Conservation (phyloP, 2,888 invertebrate species). For the Orgyia antiqua region DNA sequence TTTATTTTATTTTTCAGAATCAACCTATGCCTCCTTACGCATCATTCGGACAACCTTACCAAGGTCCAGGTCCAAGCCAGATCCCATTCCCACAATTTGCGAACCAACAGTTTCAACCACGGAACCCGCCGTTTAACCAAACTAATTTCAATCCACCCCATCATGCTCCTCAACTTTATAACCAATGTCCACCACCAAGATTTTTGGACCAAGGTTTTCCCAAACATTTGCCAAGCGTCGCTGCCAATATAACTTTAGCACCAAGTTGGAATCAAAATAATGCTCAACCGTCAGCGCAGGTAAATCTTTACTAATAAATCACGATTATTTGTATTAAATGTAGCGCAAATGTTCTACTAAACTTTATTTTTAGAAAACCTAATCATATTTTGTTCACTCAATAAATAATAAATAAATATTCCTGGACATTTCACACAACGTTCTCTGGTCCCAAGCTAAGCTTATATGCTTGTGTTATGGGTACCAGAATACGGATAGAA, state of each 20-base stretch:
- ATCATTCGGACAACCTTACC: slow-evolving; percentile 40
- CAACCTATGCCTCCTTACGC: slow-evolving; percentile 50
- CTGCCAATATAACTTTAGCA: slow-evolving; percentile 29
- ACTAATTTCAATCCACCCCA: slow-evolving; percentile 5
- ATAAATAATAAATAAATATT: too few species aligned
- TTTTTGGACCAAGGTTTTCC: slow-evolving; percentile 32
- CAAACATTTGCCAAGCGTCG: slow-evolving; percentile 42
- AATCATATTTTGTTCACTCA: too few species aligned
- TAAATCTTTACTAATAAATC: slow-evolving; percentile 4
- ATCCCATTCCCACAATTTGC: slow-evolving; percentile 51
- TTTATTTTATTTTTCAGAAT: slow-evolving; percentile 26
- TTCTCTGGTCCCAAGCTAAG: too few species aligned
- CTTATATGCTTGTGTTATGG: too few species aligned
- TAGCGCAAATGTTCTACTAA: too few species aligned
- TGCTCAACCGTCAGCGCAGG: slow-evolving; percentile 12
- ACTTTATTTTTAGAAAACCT: too few species aligned
- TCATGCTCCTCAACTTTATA: slow-evolving; percentile 1
- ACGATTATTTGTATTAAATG: too few species aligned
- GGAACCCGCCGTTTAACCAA: slow-evolving; percentile 24
- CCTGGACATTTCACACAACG: too few species aligned
- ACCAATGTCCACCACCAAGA: slow-evolving; percentile 7
- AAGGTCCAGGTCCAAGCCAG: slow-evolving; percentile 39
- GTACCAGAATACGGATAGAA: too few species aligned
- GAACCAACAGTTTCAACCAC: slow-evolving; percentile 40
- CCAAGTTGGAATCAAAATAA: slow-evolving; percentile 41